Conservation (phyloP, 2,113 vertebrate species). For the Etheostoma cragini region DNA sequence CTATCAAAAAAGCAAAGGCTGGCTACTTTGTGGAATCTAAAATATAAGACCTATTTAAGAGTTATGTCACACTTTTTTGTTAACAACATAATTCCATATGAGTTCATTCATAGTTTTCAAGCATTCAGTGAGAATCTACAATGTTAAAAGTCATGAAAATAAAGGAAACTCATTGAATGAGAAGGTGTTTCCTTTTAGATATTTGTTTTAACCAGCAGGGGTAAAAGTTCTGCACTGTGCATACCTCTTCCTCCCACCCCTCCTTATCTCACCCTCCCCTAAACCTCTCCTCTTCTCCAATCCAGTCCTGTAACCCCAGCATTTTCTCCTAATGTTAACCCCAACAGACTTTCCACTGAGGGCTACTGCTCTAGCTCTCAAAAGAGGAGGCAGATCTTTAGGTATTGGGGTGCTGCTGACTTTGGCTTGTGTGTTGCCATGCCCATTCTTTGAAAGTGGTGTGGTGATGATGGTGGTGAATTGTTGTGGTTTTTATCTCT, state of each 20-base stretch:
- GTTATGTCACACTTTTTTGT: too few species aligned
- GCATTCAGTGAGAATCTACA: too few species aligned
- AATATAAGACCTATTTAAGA: too few species aligned
- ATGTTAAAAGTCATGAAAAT: too few species aligned
- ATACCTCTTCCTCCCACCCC: constrained; percentile 35
- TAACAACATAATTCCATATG: too few species aligned
- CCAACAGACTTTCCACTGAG: constrained; percentile 93
- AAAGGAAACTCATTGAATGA: too few species aligned
- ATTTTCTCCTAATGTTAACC: constrained; percentile 88
- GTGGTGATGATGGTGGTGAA: constrained; percentile 78
- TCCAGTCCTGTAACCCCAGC: constrained; percentile 80
- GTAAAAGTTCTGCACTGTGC: constrained; percentile 48
- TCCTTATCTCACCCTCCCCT: constrained; percentile 31
- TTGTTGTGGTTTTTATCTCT: constrained; percentile 76
- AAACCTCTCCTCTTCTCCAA: constrained; percentile 57
- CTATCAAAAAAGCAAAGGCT: too few species aligned
- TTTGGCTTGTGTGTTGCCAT: constrained; percentile 86
- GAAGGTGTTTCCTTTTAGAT: too few species aligned
- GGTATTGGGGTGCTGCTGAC: constrained; percentile 86
- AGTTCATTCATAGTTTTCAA: too few species aligned
- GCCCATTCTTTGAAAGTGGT: constrained; percentile 81
- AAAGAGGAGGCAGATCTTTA: constrained; percentile 96
- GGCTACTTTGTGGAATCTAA: too few species aligned
- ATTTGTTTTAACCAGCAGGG: constrained; percentile 15
- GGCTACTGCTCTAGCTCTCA: constrained; percentile 95